Evolutionary conservation across 1,140 invertebrate genomes (phyloP).

Genomic region (Campodea augens): DNA sequence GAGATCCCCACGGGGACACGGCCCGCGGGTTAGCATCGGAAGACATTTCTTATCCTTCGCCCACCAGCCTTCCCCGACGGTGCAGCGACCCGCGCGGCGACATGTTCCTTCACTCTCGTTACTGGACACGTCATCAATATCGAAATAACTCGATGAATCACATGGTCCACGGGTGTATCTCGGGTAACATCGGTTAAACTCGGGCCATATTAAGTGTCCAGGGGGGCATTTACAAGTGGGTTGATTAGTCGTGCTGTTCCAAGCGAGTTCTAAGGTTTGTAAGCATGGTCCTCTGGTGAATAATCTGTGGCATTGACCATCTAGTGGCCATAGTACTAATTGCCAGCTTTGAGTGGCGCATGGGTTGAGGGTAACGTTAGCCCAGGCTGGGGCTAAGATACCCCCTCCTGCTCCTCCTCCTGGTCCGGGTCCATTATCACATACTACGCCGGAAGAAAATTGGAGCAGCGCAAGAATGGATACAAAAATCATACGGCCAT

Average conservation of each 20-base stretch:
- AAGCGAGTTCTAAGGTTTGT: conserved; percentile 16
- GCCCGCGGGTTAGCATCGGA: conserved; percentile 7
- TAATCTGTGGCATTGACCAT: conserved; percentile 15
- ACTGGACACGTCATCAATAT: too few species aligned
- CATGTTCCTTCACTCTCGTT: too few species aligned
- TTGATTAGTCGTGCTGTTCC: conserved; percentile 8
- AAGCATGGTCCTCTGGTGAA: conserved; percentile 16
- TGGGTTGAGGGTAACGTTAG: conserved; percentile 16
- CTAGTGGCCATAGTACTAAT: conserved; percentile 17
- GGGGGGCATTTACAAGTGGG: conserved; percentile 8
- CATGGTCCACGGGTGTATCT: too few species aligned
- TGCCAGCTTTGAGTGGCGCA: conserved; percentile 18
- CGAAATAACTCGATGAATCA: too few species aligned
- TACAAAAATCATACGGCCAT: too few species aligned
- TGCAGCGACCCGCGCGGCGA: background rate
- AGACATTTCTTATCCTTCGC: conserved; percentile 7
- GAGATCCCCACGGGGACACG: conserved; percentile 10
- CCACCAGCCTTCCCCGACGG: conserved; percentile 2
- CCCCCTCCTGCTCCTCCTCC: too few species aligned
- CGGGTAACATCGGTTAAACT: conserved; percentile 7
- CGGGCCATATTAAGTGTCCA: conserved; percentile 7
- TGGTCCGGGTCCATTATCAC: too few species aligned
- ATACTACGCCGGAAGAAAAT: too few species aligned
- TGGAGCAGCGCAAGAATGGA: too few species aligned
- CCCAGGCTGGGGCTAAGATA: conserved; percentile 19